Percentiles rank a stretch among this genome's conserved stretches.
Evolutionary conservation across 2,113 vertebrate species (phyloP).

Genomic region (Melanostigma gelatinosum): DNA sequence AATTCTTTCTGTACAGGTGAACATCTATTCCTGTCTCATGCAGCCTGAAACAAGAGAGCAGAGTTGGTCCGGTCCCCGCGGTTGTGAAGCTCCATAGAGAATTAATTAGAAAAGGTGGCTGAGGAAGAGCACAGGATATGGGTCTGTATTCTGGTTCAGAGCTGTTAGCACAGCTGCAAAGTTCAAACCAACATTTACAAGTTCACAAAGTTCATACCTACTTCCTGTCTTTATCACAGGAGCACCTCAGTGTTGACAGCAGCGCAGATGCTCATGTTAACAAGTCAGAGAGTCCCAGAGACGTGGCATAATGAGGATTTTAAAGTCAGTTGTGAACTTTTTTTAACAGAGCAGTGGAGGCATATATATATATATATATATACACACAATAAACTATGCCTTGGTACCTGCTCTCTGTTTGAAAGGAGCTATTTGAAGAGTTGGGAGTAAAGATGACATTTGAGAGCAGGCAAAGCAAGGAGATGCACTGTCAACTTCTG

Average conservation of each 20-base stretch:
- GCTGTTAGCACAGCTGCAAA: conserved; percentile 50
- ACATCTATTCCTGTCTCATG: conserved; percentile 71
- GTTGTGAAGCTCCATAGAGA: conserved; percentile 64
- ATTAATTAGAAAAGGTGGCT: conserved; percentile 75
- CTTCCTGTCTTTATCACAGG: conserved; percentile 24
- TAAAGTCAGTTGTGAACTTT: conserved; percentile 15
- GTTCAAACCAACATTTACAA: conserved; percentile 73
- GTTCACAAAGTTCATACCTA: conserved; percentile 63
- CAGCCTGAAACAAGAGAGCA: conserved; percentile 60
- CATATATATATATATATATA: neutral
- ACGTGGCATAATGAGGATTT: conserved; percentile 44
- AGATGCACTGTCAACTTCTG: neutral
- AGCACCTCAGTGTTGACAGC: conserved; percentile 43
- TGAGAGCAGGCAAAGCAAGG: neutral
- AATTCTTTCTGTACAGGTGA: conserved; percentile 43
- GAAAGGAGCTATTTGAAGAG: neutral
- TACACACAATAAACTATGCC: neutral
- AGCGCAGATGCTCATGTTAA: conserved; percentile 57
- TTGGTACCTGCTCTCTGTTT: neutral
- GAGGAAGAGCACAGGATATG: conserved; percentile 34
- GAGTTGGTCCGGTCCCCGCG: conserved; percentile 47
- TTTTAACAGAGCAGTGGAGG: conserved; percentile 10
- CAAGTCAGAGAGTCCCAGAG: conserved; percentile 47
- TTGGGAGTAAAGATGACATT: neutral
- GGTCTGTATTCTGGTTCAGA: conserved; percentile 48